These are phyloP conservation scores for Ciconia nigra DNA, from an alignment of 2,797 vertebrate species.

Conservation along the genomic window DNA sequence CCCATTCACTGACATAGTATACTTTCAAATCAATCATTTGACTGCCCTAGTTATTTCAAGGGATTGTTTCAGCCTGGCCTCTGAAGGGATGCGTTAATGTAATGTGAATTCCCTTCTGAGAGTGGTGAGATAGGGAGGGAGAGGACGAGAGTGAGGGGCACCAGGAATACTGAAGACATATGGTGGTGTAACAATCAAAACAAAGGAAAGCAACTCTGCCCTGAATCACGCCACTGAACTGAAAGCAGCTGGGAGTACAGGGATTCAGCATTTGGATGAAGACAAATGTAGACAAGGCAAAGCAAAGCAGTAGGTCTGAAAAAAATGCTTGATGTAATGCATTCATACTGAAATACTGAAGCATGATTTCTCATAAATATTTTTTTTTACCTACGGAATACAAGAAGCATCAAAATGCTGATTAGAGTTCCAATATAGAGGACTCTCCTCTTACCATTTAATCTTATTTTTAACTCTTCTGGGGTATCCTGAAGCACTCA, in stretches of 20 bases:
- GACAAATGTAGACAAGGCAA: conserved; percentile 14
- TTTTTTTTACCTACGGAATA: not conserved
- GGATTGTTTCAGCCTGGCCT: conserved; percentile 16
- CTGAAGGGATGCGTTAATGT: not conserved
- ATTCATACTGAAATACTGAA: conserved; percentile 7
- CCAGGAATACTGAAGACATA: conserved; percentile 20
- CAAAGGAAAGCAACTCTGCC: not conserved
- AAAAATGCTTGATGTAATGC: not conserved
- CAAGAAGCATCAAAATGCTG: not conserved
- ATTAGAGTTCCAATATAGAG: not conserved
- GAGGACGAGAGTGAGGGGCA: not conserved
- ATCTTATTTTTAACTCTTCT: not conserved
- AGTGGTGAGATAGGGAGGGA: not conserved
- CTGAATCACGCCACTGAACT: not conserved
- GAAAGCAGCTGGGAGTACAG: not conserved
- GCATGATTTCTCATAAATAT: not conserved
- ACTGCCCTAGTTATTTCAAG: conserved; percentile 29
- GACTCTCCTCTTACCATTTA: not conserved
- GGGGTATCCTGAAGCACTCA: not conserved
- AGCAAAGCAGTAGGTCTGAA: not conserved
- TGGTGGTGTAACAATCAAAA: conserved; percentile 7
- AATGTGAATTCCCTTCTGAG: conserved; percentile 11
- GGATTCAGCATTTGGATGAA: not conserved
- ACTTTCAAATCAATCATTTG: conserved; percentile 8
- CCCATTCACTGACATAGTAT: not conserved